phyloP scores from a whole-genome alignment of 2,888 invertebrate genomes.

The Odontothrips loti region DNA sequence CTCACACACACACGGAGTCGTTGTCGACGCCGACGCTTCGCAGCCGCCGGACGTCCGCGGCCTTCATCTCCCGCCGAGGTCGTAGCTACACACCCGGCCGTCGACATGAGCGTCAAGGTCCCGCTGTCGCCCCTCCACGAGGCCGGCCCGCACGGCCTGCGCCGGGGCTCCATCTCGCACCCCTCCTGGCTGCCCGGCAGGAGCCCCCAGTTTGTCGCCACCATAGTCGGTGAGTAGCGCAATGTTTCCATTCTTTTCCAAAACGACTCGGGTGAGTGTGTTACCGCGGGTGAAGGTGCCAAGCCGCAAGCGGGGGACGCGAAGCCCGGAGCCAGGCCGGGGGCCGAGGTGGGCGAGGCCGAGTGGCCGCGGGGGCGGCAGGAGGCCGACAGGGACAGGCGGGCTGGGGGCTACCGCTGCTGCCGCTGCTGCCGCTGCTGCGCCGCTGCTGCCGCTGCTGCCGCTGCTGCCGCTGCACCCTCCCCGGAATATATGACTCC shows the following conservation, averaged over 20 bases:
- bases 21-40: background rate
- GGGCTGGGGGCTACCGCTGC: background rate
- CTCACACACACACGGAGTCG: background rate
- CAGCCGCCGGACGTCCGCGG: background rate
- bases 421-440: too few species aligned
- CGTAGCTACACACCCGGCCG: background rate
- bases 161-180: background rate
- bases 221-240: background rate
- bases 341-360: background rate
- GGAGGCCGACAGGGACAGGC: background rate
- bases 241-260: background rate
- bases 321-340: background rate
- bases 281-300: background rate
- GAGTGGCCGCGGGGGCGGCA: background rate
- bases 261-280: background rate
- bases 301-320: background rate
- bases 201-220: conserved; percentile 15
- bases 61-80: background rate
- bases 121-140: background rate
- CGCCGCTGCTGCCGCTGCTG: background rate
- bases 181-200: conserved; percentile 4
- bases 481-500: background rate
- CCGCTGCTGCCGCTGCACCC: background rate
- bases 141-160: background rate
- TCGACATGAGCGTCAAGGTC: background rate